Evolutionary conservation across 2,797 vertebrate genomes (phyloP).

Genomic region (Amniataba percoides): DNA sequence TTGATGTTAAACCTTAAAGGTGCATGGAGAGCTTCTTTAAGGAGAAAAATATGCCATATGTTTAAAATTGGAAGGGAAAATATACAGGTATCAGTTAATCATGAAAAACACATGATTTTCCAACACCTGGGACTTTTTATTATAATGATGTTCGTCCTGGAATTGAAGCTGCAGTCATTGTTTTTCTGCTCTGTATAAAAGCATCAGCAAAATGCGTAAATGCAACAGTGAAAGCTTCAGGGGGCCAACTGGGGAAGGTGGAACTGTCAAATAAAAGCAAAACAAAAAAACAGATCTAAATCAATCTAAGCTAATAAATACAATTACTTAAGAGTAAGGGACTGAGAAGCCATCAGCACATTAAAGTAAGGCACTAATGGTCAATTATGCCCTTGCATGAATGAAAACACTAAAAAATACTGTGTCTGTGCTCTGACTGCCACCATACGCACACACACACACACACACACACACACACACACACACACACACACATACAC

Average conservation of each 20-base stretch:
- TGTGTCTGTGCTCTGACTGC: background rate
- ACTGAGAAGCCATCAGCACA: no score
- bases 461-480: constrained; percentile 18
- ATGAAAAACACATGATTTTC: background rate
- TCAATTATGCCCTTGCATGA: background rate
- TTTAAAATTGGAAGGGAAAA: background rate
- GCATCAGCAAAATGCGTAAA: constrained; percentile 9
- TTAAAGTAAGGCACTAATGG: background rate
- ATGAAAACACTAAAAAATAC: constrained; percentile 24
- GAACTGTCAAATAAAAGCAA: no score
- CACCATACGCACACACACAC: constrained; percentile 8
- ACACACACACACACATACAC: constrained; percentile 18
- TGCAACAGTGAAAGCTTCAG: background rate
- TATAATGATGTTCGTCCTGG: constrained; percentile 25
- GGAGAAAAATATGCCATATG: background rate
- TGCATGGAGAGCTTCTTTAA: background rate
- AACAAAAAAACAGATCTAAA: no score
- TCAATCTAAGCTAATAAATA: no score
- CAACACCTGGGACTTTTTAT: background rate
- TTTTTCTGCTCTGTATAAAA: constrained; percentile 1
- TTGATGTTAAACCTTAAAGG: background rate
- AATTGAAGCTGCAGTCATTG: constrained; percentile 12
- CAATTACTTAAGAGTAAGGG: no score
- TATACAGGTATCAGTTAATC: background rate
- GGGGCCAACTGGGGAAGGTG: no score